Evolutionary conservation across 2,888 invertebrate species (phyloP).

Genomic region (Drosophila pegasa): DNA sequence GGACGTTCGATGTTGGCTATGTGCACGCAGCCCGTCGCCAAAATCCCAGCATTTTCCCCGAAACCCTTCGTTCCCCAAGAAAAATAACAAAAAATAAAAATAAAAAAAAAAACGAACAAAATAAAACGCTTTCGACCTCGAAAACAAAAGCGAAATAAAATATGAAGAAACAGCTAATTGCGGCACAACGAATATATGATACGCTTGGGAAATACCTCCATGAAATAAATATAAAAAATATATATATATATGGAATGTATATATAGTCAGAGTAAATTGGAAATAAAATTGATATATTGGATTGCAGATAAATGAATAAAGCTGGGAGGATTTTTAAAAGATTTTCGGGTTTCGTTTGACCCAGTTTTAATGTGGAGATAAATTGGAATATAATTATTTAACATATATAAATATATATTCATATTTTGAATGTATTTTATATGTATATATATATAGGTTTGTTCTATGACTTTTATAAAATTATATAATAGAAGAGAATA

Average conservation of each 20-base stretch:
- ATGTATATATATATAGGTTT: no score
- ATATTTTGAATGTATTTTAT: no score
- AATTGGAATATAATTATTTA: no score
- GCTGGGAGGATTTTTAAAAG: not conserved
- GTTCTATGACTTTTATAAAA: no score
- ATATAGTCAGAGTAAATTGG: not conserved
- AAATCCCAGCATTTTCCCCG: constrained; percentile 34
- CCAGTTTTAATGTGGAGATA: no score
- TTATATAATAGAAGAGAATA: no score
- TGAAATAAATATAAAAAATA: not conserved
- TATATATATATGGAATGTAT: not conserved
- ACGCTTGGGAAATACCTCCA: constrained; percentile 10
- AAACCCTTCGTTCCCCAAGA: constrained; percentile 24
- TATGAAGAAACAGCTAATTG: not conserved
- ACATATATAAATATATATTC: no score
- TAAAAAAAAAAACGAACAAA: constrained; percentile 16
- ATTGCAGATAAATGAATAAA: not conserved
- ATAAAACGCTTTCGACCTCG: constrained; percentile 26
- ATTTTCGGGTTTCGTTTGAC: no score
- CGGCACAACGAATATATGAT: not conserved
- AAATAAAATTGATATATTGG: not conserved
- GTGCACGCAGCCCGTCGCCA: constrained; percentile 48
- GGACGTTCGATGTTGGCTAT: constrained; percentile 63
- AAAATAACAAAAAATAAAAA: constrained; percentile 7
- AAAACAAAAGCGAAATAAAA: constrained; percentile 31